Evolutionary conservation across 2,113 vertebrate species (phyloP).

Genomic region (Hemichromis elongatus): DNA sequence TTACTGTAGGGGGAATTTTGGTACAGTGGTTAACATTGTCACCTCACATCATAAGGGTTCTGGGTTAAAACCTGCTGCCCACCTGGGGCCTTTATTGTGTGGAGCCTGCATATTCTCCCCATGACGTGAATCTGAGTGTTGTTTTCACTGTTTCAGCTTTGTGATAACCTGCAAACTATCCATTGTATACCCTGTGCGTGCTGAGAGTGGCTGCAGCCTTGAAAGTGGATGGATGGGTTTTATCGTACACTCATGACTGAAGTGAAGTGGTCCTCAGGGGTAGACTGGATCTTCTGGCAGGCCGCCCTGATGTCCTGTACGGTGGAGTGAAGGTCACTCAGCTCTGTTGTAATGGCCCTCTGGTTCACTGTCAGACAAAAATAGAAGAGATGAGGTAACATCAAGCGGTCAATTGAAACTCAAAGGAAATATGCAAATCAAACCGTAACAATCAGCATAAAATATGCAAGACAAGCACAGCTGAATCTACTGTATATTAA

Average conservation of each 20-base stretch:
- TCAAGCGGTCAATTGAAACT: background rate
- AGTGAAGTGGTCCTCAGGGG: slow-evolving; percentile 86
- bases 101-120: background rate
- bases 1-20: background rate
- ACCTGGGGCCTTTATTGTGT: background rate
- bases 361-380: slow-evolving; percentile 82
- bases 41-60: background rate
- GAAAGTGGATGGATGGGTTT: background rate
- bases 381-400: background rate
- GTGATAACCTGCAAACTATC: background rate
- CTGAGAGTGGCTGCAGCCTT: background rate
- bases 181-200: background rate
- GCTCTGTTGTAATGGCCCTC: slow-evolving; percentile 83
- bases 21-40: background rate
- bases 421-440: background rate
- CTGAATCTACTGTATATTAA: background rate
- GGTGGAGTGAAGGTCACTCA: slow-evolving; percentile 87
- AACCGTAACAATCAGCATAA: background rate
- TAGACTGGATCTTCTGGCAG: slow-evolving; percentile 83
- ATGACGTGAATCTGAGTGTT: background rate
- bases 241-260: slow-evolving; percentile 89
- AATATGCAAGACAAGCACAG: background rate
- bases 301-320: slow-evolving; percentile 88
- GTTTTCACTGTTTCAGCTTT: background rate
- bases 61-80: background rate